Conservation (phyloP, 1,140 invertebrate species). For the Paralvinella palmiformis region DNA sequence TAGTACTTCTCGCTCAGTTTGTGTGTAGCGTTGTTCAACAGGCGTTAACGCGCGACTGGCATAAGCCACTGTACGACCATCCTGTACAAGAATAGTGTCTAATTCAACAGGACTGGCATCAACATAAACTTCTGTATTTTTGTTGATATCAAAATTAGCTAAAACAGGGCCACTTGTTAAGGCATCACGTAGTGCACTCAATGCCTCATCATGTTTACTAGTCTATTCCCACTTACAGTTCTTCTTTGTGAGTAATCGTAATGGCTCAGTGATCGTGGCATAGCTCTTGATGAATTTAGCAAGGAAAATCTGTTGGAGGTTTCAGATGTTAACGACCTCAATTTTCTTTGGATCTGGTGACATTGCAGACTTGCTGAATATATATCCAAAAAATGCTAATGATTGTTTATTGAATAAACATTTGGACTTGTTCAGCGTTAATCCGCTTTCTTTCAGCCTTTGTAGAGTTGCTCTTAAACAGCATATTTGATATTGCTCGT, state of each 20-base stretch:
- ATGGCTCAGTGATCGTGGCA: not conserved
- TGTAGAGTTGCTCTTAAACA: not conserved
- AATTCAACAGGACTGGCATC: not conserved
- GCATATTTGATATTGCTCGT: no score
- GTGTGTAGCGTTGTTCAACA: not conserved
- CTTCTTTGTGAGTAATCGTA: conserved; percentile 1
- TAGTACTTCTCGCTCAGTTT: not conserved
- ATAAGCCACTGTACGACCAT: not conserved
- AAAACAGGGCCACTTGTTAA: no score
- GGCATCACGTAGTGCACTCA: no score
- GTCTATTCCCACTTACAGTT: conserved; percentile 8
- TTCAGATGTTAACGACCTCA: conserved; percentile 27
- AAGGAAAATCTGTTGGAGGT: conserved; percentile 23
- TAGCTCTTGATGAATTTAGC: conserved; percentile 22
- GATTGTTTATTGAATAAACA: not conserved
- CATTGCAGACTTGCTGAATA: conserved; percentile 43
- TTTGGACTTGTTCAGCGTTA: conserved; percentile 45
- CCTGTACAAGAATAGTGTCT: not conserved
- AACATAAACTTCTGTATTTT: not conserved
- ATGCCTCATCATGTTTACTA: no score
- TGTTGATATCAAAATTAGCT: no score
- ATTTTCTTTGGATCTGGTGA: conserved; percentile 43
- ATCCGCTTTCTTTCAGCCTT: conserved; percentile 19
- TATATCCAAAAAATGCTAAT: conserved; percentile 22
- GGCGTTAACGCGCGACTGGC: not conserved